Evolutionary conservation across 2,888 invertebrate genomes (phyloP).

Genomic region (Heliconius ismenius): DNA sequence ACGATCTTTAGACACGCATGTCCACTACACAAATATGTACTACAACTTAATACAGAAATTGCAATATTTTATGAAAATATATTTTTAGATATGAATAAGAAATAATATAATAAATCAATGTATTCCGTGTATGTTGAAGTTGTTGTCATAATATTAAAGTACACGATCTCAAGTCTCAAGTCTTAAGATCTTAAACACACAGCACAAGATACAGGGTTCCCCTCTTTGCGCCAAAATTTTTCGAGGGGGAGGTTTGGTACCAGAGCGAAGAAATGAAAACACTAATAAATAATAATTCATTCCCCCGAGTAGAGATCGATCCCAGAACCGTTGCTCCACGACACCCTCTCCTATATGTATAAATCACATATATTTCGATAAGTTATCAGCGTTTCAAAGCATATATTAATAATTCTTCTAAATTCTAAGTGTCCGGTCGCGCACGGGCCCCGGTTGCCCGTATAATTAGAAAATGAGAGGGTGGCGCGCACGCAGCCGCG

Average conservation of each 20-base stretch:
- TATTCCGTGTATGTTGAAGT: not conserved
- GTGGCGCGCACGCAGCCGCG: slow-evolving; percentile 76
- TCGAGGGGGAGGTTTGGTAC: not conserved
- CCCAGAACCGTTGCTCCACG: not conserved
- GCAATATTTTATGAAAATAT: not conserved
- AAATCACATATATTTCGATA: slow-evolving; percentile 10
- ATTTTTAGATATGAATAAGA: not conserved
- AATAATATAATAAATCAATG: not conserved
- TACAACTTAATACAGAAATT: slow-evolving; percentile 4
- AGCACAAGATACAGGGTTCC: too few species aligned
- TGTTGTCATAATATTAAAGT: too few species aligned
- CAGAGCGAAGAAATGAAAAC: not conserved
- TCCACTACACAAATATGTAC: slow-evolving; percentile 3
- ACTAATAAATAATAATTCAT: too few species aligned
- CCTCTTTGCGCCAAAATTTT: too few species aligned
- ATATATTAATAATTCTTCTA: slow-evolving; percentile 57
- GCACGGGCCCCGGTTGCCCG: slow-evolving; percentile 78
- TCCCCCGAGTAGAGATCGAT: not conserved
- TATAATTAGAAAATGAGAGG: slow-evolving; percentile 81
- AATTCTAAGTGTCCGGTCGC: slow-evolving; percentile 75
- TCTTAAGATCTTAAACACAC: too few species aligned
- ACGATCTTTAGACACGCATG: slow-evolving; percentile 21
- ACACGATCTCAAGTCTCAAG: too few species aligned
- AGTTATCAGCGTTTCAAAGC: slow-evolving; percentile 34
- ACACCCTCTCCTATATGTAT: not conserved